Conservation (phyloP, 2,888 invertebrate species). For the Rhagonycha lutea region DNA sequence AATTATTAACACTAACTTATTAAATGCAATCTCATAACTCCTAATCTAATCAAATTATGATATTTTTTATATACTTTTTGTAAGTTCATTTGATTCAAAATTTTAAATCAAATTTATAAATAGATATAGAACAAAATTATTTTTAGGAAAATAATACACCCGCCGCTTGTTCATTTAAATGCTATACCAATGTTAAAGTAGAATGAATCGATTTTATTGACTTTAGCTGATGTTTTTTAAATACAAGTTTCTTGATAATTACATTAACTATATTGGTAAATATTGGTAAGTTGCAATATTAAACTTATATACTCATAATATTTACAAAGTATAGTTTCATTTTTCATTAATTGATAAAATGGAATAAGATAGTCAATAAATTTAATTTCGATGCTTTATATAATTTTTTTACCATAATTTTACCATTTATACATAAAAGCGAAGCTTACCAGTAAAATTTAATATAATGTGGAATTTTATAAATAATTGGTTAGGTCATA, state of each 20-base stretch:
- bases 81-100: background rate
- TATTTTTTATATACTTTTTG: background rate
- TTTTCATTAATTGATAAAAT: too few species aligned
- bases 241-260: background rate
- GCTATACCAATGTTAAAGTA: background rate
- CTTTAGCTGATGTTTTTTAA: background rate
- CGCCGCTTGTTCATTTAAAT: background rate
- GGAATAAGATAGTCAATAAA: too few species aligned
- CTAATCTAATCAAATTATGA: background rate
- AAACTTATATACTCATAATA: too few species aligned
- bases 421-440: too few species aligned
- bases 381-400: too few species aligned
- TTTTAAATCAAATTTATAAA: background rate
- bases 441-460: too few species aligned
- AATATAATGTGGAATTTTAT: too few species aligned
- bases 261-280: background rate
- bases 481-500: too few species aligned
- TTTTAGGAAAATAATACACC: background rate
- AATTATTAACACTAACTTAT: background rate
- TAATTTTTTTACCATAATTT: too few species aligned
- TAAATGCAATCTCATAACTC: background rate
- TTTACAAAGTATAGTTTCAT: too few species aligned
- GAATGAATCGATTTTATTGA: background rate
- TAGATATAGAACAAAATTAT: background rate
- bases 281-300: background rate